Base-by-base conservation (phyloP, 2,888 invertebrate genomes). In the Catocala nupta region DNA sequence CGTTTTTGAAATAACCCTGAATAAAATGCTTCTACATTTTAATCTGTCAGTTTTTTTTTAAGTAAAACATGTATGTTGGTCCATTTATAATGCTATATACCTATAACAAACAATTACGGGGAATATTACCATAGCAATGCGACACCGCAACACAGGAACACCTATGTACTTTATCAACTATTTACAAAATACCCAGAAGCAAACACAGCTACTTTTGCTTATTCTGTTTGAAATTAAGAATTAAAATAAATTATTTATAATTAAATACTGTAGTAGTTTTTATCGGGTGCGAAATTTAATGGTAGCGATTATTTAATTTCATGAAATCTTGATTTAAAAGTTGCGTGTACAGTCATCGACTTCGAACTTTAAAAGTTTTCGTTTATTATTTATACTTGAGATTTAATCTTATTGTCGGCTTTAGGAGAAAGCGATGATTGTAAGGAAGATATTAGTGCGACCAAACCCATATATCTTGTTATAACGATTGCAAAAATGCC, bases 191-290 rank as follows among this genome's bases (percentile, higher is more conserved):
- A 6, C 13, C 36, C 6, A 0, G 10, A 13, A 12, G 10, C 36
- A 42, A 7, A 12, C 9, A 5, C 1, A 25, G 9, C 9, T 10
- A 39, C 6, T 11, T 16, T 9, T 43, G 9, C 42, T 9, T 25
- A 36, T 13, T 12, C 33, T 45, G 61, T 61, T n/a, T 59, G 55
- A 58, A 73, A 67, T 75, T 53, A 58, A 68, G 65, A 25, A 25
- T 3, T 25, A 25, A 25, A 25, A 25, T 25, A 25, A 4, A 25
- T 25, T 71, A 66, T 70, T 70, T 73, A 75, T 50, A 36, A 55
- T 25, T 25, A 25, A 25, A 25, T 25, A 25, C 49, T 55, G 44
- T 47, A 45, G 44, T 47, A 45, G 25, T 10, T 34, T 25, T 11
- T 44, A 7, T 36, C 12, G 25, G 50, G 39, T 55, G 60, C 60